Evolutionary conservation across 2,113 vertebrate species (phyloP), one percentile per base, ranked within the genome.

Genomic region (Pipra filicauda): DNA sequence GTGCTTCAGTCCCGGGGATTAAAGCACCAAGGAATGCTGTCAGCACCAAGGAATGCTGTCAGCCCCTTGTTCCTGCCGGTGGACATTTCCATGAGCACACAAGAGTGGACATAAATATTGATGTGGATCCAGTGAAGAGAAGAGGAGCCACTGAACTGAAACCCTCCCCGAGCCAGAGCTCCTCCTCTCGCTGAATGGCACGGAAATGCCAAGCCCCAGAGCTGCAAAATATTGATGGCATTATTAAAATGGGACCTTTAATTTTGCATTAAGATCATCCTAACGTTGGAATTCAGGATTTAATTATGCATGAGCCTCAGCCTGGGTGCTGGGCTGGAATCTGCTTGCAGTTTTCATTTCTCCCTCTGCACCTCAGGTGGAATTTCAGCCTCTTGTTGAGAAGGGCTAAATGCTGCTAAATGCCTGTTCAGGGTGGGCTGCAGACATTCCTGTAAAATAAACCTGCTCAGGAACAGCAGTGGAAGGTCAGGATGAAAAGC

Each of bases 381-480:
- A 33, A 70, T 65, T 58, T 71, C 39, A 66, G 75, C 35, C 31
- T 64, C 70, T 27, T 37, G 48, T 4, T 9, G 28, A 27, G 49
- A 54, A 77, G 27, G 28, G 62, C 72, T 81, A 37, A 93, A 58
- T 2, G 49, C 28, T 55, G 51, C 57, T 71, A 48, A 79, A 41
- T 21, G 72, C 11, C 44, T 59, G 5, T 31, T 74, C 49, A 51
- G 59, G 7, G 39, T 35, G 21, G 49, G 77, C 75, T 51, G 71
- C n/a, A 31, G 54, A 15, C 22, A 48, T 12, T n/a, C 85, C 16
- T 27, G 11, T n/a, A 15, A 61, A 49, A 44, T 5, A 61, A 70
- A 17, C 4, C 28, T 6, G 19, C 33, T 37, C 19, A 0, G 2
- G 1, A 30, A 5, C 6, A 33, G 24, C 3, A 0, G 5, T 18